Evolutionary conservation across 2,113 vertebrate genomes (phyloP), one percentile per base, ranked within the genome.

Genomic region (Cephalopterus ornatus): DNA sequence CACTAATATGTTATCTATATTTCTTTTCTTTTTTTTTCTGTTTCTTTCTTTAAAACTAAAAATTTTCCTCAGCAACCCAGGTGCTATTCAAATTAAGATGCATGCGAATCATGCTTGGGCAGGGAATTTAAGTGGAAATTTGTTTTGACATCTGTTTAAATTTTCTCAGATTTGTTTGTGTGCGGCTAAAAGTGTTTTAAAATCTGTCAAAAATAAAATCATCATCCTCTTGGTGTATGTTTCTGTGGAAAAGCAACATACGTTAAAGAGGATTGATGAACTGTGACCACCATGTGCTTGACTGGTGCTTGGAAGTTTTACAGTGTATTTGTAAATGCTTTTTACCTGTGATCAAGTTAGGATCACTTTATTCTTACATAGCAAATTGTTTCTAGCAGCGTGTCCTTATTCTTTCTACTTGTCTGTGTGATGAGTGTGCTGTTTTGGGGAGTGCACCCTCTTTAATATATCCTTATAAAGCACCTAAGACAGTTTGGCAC

Each of bases 131-230:
- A 73, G 65, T 74, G 8, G 37, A 94, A 94, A 90, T 91, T 82
- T 87, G 76, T 95, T 97, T 95, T 97, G 79, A 96, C 70, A 83
- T 85, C 72, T 96, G 79, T 88, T 92, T 77, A 92, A 88, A 89
- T 92, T 81, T 82, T 88, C 53, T 90, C 16, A 14, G 44, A 65
- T 86, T 90, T 94, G 65, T 91, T 93, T 96, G 47, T 23, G 47
- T 47, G 47, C 2, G 1, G 35, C 59, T 92, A 84, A 77, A 92
- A 93, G 12, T 39, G 41, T 81, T 94, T 94, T 56, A 33, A 63
- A 78, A 24, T 85, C 74, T 81, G 49, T 46, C 23, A 37, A 37
- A 41, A 73, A 28, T n/a, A 55, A 24, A 80, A 46, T 37, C 9
- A 2, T 65, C 8, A 7, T 86, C 24, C 21, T 91, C 27, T 84